Base-by-base conservation (phyloP, 2,888 invertebrate species). In the Gnatocerus cornutus region DNA sequence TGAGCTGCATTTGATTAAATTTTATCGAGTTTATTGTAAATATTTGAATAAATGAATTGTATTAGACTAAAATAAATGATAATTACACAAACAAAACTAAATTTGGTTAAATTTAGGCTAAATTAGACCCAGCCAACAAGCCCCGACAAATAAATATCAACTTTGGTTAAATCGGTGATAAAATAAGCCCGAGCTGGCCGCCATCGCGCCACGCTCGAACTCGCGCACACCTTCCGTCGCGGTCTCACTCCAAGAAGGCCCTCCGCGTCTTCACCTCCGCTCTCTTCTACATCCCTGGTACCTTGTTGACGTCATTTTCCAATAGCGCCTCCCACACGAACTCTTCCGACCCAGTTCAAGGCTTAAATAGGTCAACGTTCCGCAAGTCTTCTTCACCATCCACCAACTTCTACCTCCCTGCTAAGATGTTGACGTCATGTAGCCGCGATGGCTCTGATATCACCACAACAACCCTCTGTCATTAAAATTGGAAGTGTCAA, bases 291-390 rank as follows among this genome's bases (percentile, higher is more conserved):
- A 8, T 14, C 65, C 69, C 70, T 72, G 67, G 30, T 71, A 62
- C 55, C 56, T 72, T 73, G 71, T 72, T 73, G 73, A 71, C 73
- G 73, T 73, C 73, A 71, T 69, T 73, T 67, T 70, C 71, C 59
- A 59, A 67, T 67, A 66, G 50, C 37, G 65, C 65, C 64, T 52
- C 64, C 64, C 64, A 45, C 56, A 59, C 59, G 16, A 41, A 45
- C 33, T 43, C 43, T 29, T 50, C 8, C 27, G 48, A 50, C 50
- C 50, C 43, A 43, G 21, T 55, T 55, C 55, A 55, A 55, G 39
- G 55, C 52, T 29, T 30, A 7, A 39, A 4, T 37, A 27, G 48
- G 61, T 61, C 46, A 61, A 39, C 27, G 50, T 1, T 41, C 27
- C 14, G 7, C 21, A 5, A 14, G 2, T 39, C 27, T 9, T 46